Evolutionary conservation across 2,113 vertebrate species (phyloP), one percentile per base, ranked within the genome.

Genomic region (Alligator sinensis): DNA sequence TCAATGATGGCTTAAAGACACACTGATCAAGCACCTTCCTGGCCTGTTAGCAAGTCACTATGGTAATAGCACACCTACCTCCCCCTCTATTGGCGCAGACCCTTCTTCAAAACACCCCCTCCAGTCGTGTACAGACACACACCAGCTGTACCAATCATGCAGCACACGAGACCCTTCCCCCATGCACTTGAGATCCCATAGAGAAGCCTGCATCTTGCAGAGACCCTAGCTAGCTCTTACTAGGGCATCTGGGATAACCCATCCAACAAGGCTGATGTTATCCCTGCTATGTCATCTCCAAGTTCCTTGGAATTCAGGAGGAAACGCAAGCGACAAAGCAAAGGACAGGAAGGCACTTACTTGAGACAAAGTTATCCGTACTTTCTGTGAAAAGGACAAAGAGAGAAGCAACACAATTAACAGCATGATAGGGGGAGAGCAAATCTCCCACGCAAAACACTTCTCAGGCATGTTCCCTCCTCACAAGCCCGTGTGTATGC

Each of bases 341-440:
- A 91, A 84, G 94, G 79, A 30, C 38, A 94, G 92, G 47, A 24
- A 86, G 87, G 82, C 75, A 98, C 98, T 98, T 98, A 98, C 98
- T 97, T 95, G 98, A 98, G 68, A 98, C 97, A 96, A 98, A 98
- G 96, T 97, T 98, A 91, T 98, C 98, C 2, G 98, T 98, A 96
- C 97, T 98, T 91, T 98, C 98, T 98, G 98, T 19, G 91, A 89
- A 91, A 97, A 95, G 68, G 91, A 97, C 74, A 97, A 96, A 98
- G 83, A 95, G 72, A 93, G 59, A 95, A 93, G 96, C 90, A 97
- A 68, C 74, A 97, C 30, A 77, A 30, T 92, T 84, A 97, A 81
- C 59, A 77, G 58, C 63, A 64, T 3, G 75, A 76, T 76, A 95
- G 63, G 57, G 30, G 25, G n/a, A 91, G 12, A 38, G 4, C 1